These are phyloP conservation scores for Bombyx mori DNA, from an alignment of 1,140 invertebrate species.

Conservation along the genomic window DNA sequence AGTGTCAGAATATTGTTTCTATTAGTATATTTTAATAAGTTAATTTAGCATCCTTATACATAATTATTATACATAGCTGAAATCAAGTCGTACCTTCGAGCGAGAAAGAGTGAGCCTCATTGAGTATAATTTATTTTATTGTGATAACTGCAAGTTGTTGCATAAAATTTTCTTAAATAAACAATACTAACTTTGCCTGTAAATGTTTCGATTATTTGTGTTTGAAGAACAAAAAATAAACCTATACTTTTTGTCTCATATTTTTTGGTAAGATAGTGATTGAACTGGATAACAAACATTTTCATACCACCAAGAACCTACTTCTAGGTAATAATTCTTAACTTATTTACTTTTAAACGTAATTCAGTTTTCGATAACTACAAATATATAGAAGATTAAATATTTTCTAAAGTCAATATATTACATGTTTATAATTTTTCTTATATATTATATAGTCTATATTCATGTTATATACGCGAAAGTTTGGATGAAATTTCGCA, in stretches of 20 bases:
- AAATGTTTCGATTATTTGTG: constrained; percentile 44
- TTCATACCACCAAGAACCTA: too few relatives aligned
- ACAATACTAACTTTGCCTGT: constrained; percentile 65
- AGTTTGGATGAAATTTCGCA: too few relatives aligned
- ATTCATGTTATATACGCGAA: too few relatives aligned
- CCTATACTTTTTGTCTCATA: background rate
- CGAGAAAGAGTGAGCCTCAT: constrained; percentile 47
- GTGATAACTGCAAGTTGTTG: constrained; percentile 65
- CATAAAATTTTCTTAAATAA: constrained; percentile 66
- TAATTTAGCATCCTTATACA: constrained; percentile 57
- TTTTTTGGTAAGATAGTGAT: background rate
- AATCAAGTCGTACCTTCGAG: constrained; percentile 44
- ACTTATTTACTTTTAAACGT: too few relatives aligned
- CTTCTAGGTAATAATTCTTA: too few relatives aligned
- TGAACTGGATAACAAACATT: too few relatives aligned
- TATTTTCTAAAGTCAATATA: background rate
- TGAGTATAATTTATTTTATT: constrained; percentile 64
- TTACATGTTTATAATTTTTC: too few relatives aligned
- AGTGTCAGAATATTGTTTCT: constrained; percentile 60
- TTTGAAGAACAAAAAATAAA: constrained; percentile 4
- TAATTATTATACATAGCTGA: constrained; percentile 42
- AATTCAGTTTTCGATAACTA: background rate
- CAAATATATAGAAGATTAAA: background rate
- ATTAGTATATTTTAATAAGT: constrained; percentile 68
- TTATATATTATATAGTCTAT: too few relatives aligned